Evolutionary conservation across 64 coral and sea anemone genomes (phyloP).

Genomic region (Dendronephthya gigantea): DNA sequence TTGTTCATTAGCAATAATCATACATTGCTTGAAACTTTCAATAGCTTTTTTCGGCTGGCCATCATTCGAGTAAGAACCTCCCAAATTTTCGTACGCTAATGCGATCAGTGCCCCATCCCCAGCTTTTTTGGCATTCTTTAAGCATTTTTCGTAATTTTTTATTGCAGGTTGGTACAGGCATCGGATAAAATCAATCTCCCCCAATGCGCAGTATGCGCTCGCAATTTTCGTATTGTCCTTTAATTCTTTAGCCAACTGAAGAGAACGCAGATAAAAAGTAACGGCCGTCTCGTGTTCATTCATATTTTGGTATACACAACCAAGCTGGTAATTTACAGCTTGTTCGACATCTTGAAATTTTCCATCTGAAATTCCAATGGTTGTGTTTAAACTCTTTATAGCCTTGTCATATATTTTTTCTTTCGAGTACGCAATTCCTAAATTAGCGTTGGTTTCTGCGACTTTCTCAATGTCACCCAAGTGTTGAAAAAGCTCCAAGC

Average conservation of each 20-base stretch:
- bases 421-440: not conserved
- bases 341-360: not conserved
- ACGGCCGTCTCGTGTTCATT: too few species aligned
- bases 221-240: too few species aligned
- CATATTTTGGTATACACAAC: not conserved
- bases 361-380: not conserved
- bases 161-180: too few species aligned
- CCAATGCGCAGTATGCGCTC: too few species aligned
- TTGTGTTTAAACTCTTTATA: not conserved
- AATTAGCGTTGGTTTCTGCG: not conserved
- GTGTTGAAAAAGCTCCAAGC: not conserved
- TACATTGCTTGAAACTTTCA: not conserved
- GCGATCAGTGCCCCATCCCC: not conserved
- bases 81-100: too few species aligned
- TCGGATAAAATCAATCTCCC: too few species aligned
- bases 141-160: too few species aligned
- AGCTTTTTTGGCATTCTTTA: not conserved
- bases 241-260: too few species aligned
- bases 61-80: not conserved
- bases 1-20: too few species aligned
- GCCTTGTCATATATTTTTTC: not conserved
- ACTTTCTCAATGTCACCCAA: constrained; percentile 10
- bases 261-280: too few species aligned
- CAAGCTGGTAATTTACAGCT: not conserved
- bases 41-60: not conserved